Evolutionary conservation across 2,888 invertebrate genomes (phyloP), one percentile per base, ranked within the genome.

Genomic region (Dasysyrphus tricinctus): DNA sequence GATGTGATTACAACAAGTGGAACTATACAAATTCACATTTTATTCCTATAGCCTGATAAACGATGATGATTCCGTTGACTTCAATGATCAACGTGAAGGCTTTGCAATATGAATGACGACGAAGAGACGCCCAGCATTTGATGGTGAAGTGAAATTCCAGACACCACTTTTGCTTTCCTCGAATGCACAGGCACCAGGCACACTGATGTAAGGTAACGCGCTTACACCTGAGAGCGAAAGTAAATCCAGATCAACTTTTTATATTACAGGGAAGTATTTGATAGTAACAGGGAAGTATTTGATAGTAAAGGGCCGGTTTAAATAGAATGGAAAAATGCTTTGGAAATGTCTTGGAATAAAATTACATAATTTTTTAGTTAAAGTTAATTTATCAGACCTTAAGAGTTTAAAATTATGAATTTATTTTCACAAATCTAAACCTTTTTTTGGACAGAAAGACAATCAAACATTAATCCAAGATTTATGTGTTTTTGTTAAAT

Each of bases 111-210:
- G 5, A 32, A 32, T 4, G 73, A 44, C 59, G 24, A 34, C 14
- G 24, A 24, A 51, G 59, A 42, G 16, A 56, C 70, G 44, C 77
- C 73, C 65, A 63, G 14, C 32, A 24, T 34, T 47, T 47, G 37
- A 69, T 54, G 69, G 34, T 16, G 54, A 67, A 76, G 80, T 80
- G 84, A 77, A 80, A 80, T 85, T 80, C 54, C 83, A 80, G 83
- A 79, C 65, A 65, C 32, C 44, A 85, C 80, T 77, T 72, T 85
- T 85, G 73, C 84, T 80, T 85, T 80, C 74, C 47, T 81, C 70
- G 37, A 49, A 12, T 42, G 59, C 59, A 42, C 42, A 61, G 4
- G 42, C 57, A 77, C 51, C 14, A 24, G 24, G 16, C 65, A n/a
- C 24, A 24, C 56, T 69, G 63, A 67, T 75, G 72, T 56, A 84